These are phyloP conservation scores for Alloscopus bannaensis DNA, from an alignment of 2,888 invertebrate genomes.

Conservation along the genomic window DNA sequence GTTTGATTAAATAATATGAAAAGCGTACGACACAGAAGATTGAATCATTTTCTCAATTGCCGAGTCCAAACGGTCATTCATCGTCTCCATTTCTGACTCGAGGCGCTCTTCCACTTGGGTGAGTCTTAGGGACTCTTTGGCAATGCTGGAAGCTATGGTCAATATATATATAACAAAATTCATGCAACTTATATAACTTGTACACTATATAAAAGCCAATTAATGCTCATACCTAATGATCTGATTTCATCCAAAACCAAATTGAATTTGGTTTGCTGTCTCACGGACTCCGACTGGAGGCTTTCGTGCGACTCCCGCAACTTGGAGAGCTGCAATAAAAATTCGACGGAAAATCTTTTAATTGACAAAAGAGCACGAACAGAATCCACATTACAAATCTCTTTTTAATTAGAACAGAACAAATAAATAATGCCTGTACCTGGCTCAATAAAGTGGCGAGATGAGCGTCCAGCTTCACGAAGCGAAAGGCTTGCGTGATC, in stretches of 20 bases:
- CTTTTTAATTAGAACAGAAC: neutral
- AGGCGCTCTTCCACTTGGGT: slow-evolving; percentile 65
- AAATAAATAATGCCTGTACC: slow-evolving; percentile 50
- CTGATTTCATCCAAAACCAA: slow-evolving; percentile 58
- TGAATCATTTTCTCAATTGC: slow-evolving; percentile 70
- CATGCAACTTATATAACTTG: neutral
- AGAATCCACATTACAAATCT: neutral
- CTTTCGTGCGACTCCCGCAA: slow-evolving; percentile 63
- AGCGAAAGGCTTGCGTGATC: slow-evolving; percentile 71
- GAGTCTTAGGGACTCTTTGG: slow-evolving; percentile 58
- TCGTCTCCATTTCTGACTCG: slow-evolving; percentile 66
- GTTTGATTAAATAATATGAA: slow-evolving; percentile 3
- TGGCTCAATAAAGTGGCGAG: slow-evolving; percentile 64
- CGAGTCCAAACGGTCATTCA: slow-evolving; percentile 67
- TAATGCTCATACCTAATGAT: slow-evolving; percentile 60
- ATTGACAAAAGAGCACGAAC: neutral
- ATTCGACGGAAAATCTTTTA: neutral
- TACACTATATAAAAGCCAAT: no score
- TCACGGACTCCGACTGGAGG: slow-evolving; percentile 59
- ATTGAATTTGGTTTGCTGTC: slow-evolving; percentile 69
- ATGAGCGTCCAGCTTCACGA: slow-evolving; percentile 70
- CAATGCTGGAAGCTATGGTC: slow-evolving; percentile 63
- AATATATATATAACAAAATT: no score
- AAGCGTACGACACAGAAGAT: slow-evolving; percentile 69
- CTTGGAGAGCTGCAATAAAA: slow-evolving; percentile 54